A percentile compares a stretch with the other conserved stretches of the same genome.
phyloP scores from a whole-genome alignment of 2,888 invertebrate species.

The Mystacides longicornis region DNA sequence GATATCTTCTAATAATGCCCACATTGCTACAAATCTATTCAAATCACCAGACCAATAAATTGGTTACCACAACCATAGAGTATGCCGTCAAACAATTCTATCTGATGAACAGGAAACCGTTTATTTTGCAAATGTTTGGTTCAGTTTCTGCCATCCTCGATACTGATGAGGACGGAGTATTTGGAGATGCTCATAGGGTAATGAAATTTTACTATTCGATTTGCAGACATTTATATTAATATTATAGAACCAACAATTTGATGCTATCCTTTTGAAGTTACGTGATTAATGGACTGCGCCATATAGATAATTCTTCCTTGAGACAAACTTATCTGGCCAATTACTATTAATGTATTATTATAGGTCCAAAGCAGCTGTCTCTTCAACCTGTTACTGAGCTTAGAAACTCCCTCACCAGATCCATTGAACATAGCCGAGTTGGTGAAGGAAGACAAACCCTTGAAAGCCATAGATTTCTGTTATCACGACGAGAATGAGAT shows the following conservation, averaged over 20 bases:
- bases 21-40: constrained; percentile 94
- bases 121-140: constrained; percentile 98
- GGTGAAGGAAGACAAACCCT: constrained; percentile 83
- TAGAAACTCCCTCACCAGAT: constrained; percentile 92
- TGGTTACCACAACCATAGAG: constrained; percentile 92
- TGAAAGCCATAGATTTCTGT: constrained; percentile 96
- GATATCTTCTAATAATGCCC: constrained; percentile 95
- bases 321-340: background rate
- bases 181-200: constrained; percentile 89
- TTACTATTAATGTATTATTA: constrained; percentile 13
- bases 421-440: constrained; percentile 87
- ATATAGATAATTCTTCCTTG: background rate
- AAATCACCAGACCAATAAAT: constrained; percentile 93
- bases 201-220: background rate
- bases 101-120: constrained; percentile 94
- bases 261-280: background rate
- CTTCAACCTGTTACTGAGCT: constrained; percentile 81
- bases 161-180: constrained; percentile 77
- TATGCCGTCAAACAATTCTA: constrained; percentile 99
- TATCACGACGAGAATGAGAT: constrained; percentile 97
- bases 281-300: background rate
- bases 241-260: background rate
- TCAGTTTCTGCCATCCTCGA: constrained; percentile 95
- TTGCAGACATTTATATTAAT: background rate
- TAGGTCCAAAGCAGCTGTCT: constrained; percentile 85